Conservation (phyloP, 37 sponge, comb jelly and placozoan genomes). For the Cliona cf. orientalis region DNA sequence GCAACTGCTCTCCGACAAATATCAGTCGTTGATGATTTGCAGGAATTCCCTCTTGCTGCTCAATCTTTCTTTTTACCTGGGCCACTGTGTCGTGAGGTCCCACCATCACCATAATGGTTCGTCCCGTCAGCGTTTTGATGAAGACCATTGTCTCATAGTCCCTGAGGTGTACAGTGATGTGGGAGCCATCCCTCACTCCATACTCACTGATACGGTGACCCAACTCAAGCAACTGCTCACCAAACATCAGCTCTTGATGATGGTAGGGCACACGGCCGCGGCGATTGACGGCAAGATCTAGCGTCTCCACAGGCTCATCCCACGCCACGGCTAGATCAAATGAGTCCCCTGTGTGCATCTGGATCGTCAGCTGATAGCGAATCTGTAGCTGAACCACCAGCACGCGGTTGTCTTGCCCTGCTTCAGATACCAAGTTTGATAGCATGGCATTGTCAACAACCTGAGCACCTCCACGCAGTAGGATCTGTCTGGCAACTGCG, state of each 20-base stretch:
- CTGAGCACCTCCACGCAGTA: no score
- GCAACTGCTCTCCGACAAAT: constrained; percentile 63
- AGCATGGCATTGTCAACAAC: no score
- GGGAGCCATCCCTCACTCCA: constrained; percentile 9
- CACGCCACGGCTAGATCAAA: constrained; percentile 10
- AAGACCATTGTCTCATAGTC: constrained; percentile 50
- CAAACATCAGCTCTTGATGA: constrained; percentile 5
- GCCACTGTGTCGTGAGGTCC: constrained; percentile 71
- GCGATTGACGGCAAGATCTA: neutral
- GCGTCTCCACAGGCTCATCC: constrained; percentile 1
- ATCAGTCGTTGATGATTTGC: constrained; percentile 64
- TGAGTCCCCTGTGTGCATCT: neutral
- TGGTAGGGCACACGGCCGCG: constrained; percentile 12
- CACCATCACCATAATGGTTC: constrained; percentile 66
- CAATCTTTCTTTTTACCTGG: constrained; percentile 68
- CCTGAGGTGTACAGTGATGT: constrained; percentile 11
- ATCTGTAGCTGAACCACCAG: constrained; percentile 15
- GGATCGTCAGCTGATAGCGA: constrained; percentile 3
- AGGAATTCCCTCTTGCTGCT: constrained; percentile 81
- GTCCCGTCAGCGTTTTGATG: constrained; percentile 73
- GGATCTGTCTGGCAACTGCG: no score
- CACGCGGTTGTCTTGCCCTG: no score
- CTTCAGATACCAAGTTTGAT: no score
- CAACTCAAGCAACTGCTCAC: neutral
- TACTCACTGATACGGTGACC: constrained; percentile 26